Base-by-base conservation (phyloP, 1,140 invertebrate genomes). In the Ladona fulva region DNA sequence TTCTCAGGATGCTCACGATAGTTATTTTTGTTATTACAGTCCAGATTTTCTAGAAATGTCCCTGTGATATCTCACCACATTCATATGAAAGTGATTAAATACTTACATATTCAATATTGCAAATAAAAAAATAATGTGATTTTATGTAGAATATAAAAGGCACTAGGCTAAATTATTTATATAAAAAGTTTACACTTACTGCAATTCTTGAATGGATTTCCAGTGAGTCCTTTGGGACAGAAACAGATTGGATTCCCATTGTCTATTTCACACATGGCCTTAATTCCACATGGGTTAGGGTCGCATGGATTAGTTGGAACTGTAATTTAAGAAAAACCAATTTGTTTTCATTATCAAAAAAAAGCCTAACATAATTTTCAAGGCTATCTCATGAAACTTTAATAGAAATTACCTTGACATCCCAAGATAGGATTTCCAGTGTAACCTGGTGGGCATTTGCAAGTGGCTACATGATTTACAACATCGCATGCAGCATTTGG, bases 161-260 rank as follows among this genome's bases (percentile, higher is more conserved):
- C n/a, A n/a, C n/a, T n/a, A n/a, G n/a, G n/a, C n/a, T n/a, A n/a
- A n/a, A n/a, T n/a, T n/a, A n/a, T n/a, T n/a, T n/a, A n/a, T n/a
- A n/a, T n/a, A n/a, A n/a, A n/a, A n/a, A n/a, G n/a, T n/a, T n/a
- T 37, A 37, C 83, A 94, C 93, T 89, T 90, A 96, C 94, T 94
- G 88, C 94, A 96, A 86, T 92, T 93, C 79, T 93, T 90, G 82
- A 96, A 96, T 16, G 95, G 95, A 89, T 96, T 95, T 85, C 95
- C 95, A 14, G 94, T 96, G 77, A 93, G 87, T 80, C 94, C 94
- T 83, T 94, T 94, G 0, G 94, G 94, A 84, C 95, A 97, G 84
- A 90, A 95, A 82, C 95, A 96, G 80, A 96, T 93, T 0, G 94
- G 93, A 85, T 91, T 93, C 79, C 93, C 94, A 82, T 94, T 91